Percentiles rank a stretch among this genome's conserved stretches.
phyloP scores from a whole-genome alignment of 2,797 vertebrate genomes.

The Anomalospiza imberbis region DNA sequence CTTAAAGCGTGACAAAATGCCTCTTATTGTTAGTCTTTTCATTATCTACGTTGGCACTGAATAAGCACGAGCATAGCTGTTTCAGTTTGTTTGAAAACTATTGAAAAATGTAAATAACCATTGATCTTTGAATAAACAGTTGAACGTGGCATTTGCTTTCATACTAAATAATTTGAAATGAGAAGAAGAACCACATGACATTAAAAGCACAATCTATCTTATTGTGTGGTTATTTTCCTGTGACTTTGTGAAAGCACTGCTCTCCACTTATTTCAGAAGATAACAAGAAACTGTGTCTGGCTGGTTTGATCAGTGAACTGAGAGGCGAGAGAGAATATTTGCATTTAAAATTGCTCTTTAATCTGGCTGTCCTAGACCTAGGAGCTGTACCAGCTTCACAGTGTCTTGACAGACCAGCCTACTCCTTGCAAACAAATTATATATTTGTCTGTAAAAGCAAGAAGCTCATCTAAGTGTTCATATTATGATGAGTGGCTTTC shows the following conservation, averaged over 20 bases:
- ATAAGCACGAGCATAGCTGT: background rate
- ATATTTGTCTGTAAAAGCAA: background rate
- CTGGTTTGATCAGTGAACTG: background rate
- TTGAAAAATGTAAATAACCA: constrained; percentile 7
- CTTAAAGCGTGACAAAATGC: background rate
- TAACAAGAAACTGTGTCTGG: background rate
- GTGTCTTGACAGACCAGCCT: background rate
- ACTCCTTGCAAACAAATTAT: background rate
- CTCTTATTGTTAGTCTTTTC: background rate
- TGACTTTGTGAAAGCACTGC: background rate
- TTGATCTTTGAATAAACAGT: constrained; percentile 18
- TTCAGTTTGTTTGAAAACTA: constrained; percentile 39
- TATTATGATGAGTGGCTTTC: background rate
- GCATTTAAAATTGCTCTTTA: constrained; percentile 26
- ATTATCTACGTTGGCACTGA: background rate
- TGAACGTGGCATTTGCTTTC: constrained; percentile 5
- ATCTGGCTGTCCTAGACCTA: background rate
- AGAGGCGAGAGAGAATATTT: background rate
- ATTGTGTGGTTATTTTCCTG: background rate
- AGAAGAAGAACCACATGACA: constrained; percentile 6
- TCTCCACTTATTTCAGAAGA: background rate
- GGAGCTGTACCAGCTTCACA: background rate
- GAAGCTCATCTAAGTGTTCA: background rate
- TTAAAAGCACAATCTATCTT: constrained; percentile 23
- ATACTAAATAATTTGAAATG: constrained; percentile 13